Conservation (phyloP, 2,113 vertebrate genomes). For the Gallinago jamesoni region DNA sequence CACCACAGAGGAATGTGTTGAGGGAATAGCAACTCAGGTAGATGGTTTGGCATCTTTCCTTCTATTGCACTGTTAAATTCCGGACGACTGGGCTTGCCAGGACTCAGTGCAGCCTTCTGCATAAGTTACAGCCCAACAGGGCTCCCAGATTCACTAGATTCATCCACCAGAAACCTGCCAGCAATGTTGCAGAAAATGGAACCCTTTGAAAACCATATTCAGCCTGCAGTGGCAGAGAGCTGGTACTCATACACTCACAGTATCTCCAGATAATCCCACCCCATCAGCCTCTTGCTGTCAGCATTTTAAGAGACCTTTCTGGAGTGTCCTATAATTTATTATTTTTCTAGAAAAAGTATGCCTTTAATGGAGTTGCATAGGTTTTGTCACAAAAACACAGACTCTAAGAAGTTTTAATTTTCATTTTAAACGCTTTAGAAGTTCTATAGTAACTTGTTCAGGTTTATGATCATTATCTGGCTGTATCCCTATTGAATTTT, state of each 20-base stretch:
- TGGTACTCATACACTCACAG: background rate
- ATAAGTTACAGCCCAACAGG: background rate
- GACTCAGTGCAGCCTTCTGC: background rate
- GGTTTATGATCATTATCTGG: background rate
- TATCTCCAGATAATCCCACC: background rate
- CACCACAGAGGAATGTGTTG: constrained; percentile 30
- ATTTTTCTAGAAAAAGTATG: background rate
- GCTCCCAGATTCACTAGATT: background rate
- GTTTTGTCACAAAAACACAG: background rate
- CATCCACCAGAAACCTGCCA: background rate
- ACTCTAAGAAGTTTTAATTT: background rate
- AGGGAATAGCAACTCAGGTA: constrained; percentile 52
- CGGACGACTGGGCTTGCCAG: background rate
- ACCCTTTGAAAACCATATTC: background rate
- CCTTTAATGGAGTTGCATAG: background rate
- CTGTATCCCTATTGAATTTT: background rate
- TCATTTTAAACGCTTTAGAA: background rate
- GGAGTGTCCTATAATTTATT: background rate
- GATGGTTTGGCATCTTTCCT: constrained; percentile 36
- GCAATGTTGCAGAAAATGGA: background rate
- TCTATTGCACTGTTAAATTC: constrained; percentile 10
- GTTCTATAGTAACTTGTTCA: background rate
- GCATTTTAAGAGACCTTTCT: background rate
- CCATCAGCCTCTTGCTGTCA: background rate
- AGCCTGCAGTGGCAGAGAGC: background rate